Evolutionary conservation across 2,888 invertebrate genomes (phyloP).

Genomic region (Xylota segnis): DNA sequence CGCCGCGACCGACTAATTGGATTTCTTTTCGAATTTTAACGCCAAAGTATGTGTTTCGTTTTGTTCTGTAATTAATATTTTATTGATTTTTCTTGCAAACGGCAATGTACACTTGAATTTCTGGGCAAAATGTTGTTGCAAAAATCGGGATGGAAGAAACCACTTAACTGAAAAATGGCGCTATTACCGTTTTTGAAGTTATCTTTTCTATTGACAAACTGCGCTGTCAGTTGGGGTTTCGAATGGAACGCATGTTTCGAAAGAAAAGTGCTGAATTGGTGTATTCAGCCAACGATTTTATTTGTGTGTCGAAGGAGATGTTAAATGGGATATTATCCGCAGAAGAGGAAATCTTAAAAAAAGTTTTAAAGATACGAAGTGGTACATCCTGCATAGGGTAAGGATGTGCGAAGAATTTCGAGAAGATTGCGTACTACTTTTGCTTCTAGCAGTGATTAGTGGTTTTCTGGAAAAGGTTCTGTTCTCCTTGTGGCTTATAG

Average conservation of each 20-base stretch:
- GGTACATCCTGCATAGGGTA: too few relatives aligned
- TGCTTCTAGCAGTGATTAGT: too few relatives aligned
- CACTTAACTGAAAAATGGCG: conserved; percentile 74
- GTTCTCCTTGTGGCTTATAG: too few relatives aligned
- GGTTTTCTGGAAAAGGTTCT: too few relatives aligned
- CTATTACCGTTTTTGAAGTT: conserved; percentile 69
- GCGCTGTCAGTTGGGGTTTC: conserved; percentile 38
- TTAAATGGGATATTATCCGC: too few relatives aligned
- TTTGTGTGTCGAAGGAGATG: too few relatives aligned
- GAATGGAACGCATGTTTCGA: conserved; percentile 33
- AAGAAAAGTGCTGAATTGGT: conserved; percentile 47
- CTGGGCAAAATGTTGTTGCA: conserved; percentile 24
- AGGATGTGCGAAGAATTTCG: too few relatives aligned
- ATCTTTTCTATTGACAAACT: conserved; percentile 48
- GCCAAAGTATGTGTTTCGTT: conserved; percentile 1
- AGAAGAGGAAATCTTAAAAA: too few relatives aligned
- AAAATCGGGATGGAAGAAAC: conserved; percentile 46
- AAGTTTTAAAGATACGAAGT: too few relatives aligned
- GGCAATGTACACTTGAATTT: conserved; percentile 14
- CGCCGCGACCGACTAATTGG: not conserved
- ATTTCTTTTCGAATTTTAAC: not conserved
- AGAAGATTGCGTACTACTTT: too few relatives aligned
- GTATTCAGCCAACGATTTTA: not conserved
- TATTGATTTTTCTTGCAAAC: conserved; percentile 1
- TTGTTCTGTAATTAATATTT: not conserved